Conservation (phyloP, 2,888 invertebrate species). For the Metellina segmentata region DNA sequence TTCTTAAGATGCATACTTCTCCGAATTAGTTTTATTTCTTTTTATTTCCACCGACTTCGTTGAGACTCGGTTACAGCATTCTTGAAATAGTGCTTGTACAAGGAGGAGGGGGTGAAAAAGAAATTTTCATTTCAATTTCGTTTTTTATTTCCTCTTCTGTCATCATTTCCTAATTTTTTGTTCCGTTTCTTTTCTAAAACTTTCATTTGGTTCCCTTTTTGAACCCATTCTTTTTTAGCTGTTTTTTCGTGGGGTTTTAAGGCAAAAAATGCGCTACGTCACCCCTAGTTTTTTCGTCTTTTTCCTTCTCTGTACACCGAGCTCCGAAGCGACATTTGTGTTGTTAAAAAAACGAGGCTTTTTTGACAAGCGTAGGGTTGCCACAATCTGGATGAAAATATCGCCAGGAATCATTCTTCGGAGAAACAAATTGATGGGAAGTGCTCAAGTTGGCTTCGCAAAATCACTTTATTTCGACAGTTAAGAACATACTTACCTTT, state of each 20-base stretch:
- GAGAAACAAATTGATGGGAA: background rate
- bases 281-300: conserved; percentile 4
- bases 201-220: conserved; percentile 40
- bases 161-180: conserved; percentile 69
- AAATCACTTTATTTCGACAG: too few species aligned
- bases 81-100: conserved; percentile 31
- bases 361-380: conserved; percentile 60
- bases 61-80: conserved; percentile 29
- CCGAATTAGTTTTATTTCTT: conserved; percentile 34
- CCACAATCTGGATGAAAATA: background rate
- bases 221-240: conserved; percentile 32
- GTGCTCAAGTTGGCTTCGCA: background rate
- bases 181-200: conserved; percentile 49
- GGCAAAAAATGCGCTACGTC: conserved; percentile 24
- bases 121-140: conserved; percentile 66
- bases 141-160: conserved; percentile 54
- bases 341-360: conserved; percentile 31
- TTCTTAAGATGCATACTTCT: conserved; percentile 53
- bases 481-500: too few species aligned
- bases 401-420: conserved; percentile 8
- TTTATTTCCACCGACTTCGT: background rate
- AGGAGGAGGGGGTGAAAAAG: conserved; percentile 9
- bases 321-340: conserved; percentile 11
- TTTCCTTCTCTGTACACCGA: conserved; percentile 20
- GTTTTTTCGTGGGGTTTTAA: conserved; percentile 9